Evolutionary conservation across 2,888 invertebrate genomes (phyloP).

Genomic region (Spicauda simplicius): DNA sequence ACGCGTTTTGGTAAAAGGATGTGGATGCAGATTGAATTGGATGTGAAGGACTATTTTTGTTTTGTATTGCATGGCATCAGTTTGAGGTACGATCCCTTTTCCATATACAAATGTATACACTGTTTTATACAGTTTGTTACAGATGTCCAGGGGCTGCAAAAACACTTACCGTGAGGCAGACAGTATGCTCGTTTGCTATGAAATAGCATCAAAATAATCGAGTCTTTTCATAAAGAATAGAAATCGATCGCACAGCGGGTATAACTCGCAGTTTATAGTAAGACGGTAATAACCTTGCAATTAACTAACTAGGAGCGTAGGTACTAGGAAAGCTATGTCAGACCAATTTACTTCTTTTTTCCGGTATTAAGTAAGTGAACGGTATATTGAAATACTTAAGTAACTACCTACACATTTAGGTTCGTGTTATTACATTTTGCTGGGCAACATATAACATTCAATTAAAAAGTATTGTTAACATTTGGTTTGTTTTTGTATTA

Average conservation of each 20-base stretch:
- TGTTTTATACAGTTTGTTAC: background rate
- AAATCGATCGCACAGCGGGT: background rate
- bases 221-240: background rate
- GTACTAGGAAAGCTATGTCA: conserved; percentile 1
- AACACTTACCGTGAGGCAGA: no score
- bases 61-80: no score
- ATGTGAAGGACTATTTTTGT: no score
- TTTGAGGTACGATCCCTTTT: background rate
- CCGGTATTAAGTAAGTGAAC: background rate
- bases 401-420: background rate
- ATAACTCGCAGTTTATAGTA: no score
- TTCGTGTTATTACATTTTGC: no score
- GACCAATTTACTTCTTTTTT: background rate
- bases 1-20: no score
- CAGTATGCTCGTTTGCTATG: background rate
- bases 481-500: background rate
- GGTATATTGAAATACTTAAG: background rate
- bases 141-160: no score
- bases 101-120: background rate
- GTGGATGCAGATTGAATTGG: no score
- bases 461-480: no score
- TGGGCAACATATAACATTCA: no score
- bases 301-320: background rate
- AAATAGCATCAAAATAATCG: background rate
- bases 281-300: background rate